Conservation (phyloP, 1,140 invertebrate species). For the Zaprionus africanus region DNA sequence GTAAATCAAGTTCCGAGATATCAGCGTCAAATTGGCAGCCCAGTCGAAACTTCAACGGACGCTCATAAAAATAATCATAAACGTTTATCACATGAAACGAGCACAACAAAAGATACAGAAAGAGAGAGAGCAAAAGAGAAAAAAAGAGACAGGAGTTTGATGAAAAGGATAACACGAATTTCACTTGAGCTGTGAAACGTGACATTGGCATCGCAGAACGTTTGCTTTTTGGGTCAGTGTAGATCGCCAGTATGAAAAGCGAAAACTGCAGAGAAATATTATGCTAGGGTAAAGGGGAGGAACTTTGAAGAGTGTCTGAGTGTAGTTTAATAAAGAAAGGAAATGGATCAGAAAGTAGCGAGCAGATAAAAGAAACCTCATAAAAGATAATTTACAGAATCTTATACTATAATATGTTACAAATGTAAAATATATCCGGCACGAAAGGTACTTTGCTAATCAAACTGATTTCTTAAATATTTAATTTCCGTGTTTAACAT, state of each 20-base stretch:
- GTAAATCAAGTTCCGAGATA: constrained; percentile 75
- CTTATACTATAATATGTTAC: too few species aligned
- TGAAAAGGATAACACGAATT: constrained; percentile 72
- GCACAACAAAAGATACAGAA: constrained; percentile 43
- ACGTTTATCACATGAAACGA: constrained; percentile 73
- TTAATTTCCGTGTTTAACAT: too few species aligned
- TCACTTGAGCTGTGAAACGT: constrained; percentile 51
- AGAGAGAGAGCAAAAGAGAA: not conserved
- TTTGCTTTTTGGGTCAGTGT: constrained; percentile 57
- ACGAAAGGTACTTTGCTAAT: too few species aligned
- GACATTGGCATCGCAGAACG: constrained; percentile 38
- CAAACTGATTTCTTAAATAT: too few species aligned
- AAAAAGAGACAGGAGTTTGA: constrained; percentile 46
- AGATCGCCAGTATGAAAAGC: constrained; percentile 5
- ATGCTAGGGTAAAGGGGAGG: not conserved
- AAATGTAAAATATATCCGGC: too few species aligned
- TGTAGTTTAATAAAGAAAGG: not conserved
- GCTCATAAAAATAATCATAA: constrained; percentile 80
- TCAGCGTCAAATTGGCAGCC: constrained; percentile 74
- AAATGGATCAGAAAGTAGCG: not conserved
- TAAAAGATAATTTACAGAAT: not conserved
- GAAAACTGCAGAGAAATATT: constrained; percentile 2
- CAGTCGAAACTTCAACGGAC: constrained; percentile 56
- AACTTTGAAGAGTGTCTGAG: not conserved
- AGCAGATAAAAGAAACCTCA: not conserved